phyloP scores from a whole-genome alignment of 2,797 vertebrate genomes.

The Lithobates pipiens region DNA sequence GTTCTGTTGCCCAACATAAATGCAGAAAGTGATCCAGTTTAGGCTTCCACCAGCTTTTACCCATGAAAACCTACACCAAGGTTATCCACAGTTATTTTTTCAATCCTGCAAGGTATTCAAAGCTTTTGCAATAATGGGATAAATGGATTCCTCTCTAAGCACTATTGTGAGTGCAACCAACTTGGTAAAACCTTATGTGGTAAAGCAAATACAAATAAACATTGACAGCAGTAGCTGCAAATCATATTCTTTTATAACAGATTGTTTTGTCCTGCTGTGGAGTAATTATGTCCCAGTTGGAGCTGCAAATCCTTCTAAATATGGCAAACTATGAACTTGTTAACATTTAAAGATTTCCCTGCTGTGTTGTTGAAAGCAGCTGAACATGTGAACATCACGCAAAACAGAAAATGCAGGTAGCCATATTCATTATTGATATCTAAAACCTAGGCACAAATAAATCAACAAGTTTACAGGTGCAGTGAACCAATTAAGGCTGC shows the following conservation, averaged over 20 bases:
- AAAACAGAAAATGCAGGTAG: background rate
- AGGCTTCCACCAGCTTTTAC: too few species aligned
- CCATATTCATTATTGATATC: background rate
- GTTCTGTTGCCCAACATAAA: too few species aligned
- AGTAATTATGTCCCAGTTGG: background rate
- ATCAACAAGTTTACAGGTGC: background rate
- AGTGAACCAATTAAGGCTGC: too few species aligned
- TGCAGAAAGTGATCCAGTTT: too few species aligned
- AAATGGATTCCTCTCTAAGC: too few species aligned
- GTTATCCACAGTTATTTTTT: too few species aligned
- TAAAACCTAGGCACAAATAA: background rate
- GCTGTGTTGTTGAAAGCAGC: background rate
- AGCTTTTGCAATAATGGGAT: too few species aligned
- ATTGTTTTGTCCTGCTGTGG: background rate
- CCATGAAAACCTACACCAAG: too few species aligned
- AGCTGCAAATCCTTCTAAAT: slow-evolving; percentile 13
- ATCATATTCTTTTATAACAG: background rate
- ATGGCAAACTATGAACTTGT: background rate
- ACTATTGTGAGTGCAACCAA: too few species aligned
- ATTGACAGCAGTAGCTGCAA: background rate
- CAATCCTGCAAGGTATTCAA: too few species aligned
- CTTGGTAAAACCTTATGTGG: too few species aligned
- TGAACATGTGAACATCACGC: slow-evolving; percentile 6
- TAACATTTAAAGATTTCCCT: slow-evolving; percentile 4
- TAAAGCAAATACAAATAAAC: background rate